phyloP scores from a whole-genome alignment of 2,888 invertebrate genomes.

The Agrotis segetum region DNA sequence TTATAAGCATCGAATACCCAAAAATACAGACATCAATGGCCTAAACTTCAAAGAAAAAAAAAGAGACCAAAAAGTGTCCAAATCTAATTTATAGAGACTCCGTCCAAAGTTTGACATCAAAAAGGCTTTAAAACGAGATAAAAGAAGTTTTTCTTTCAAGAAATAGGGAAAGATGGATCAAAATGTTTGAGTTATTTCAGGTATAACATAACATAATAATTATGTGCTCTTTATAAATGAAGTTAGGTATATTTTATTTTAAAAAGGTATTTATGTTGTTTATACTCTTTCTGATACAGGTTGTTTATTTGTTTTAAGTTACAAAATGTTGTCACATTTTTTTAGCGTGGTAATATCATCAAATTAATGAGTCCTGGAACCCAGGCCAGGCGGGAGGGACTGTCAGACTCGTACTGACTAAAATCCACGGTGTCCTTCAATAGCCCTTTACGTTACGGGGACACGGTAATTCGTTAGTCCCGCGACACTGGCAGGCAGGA shows the following conservation, averaged over 20 bases:
- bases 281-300: not conserved
- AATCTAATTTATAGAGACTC: constrained; percentile 80
- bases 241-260: too few species aligned
- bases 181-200: constrained; percentile 18
- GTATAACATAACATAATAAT: too few species aligned
- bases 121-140: constrained; percentile 58
- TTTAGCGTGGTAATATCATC: too few species aligned
- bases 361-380: too few species aligned
- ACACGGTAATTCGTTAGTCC: too few species aligned
- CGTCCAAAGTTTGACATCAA: constrained; percentile 70
- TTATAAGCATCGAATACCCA: not conserved
- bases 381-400: too few species aligned
- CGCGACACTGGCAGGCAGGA: too few species aligned
- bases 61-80: constrained; percentile 71
- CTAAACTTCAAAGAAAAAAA: constrained; percentile 65
- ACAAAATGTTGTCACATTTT: not conserved
- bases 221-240: too few species aligned
- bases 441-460: too few species aligned
- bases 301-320: not conserved
- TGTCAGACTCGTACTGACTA: too few species aligned
- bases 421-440: too few species aligned
- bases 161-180: constrained; percentile 2
- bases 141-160: constrained; percentile 44
- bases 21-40: constrained; percentile 59
- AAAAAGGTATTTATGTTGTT: too few species aligned